phyloP scores from a whole-genome alignment of 2,797 vertebrate species.

The Peromyscus eremicus region DNA sequence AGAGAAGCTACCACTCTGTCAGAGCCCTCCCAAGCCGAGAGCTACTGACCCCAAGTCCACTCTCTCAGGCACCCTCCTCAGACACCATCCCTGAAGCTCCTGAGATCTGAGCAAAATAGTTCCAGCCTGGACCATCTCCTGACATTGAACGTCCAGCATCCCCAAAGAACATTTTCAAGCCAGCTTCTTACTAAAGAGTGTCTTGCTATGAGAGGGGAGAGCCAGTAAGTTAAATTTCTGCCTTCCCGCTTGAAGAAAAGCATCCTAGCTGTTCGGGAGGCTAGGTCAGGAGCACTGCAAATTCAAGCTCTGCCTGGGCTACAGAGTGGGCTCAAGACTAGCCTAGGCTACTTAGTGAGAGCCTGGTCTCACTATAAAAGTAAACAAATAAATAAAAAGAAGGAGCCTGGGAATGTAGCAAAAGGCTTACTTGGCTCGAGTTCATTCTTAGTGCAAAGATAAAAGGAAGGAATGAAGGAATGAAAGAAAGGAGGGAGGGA shows the following conservation, averaged over 20 bases:
- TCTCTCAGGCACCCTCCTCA: neutral
- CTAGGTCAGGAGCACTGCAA: neutral
- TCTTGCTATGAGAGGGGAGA: neutral
- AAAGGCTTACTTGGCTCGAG: neutral
- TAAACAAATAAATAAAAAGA: neutral
- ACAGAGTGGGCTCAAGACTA: neutral
- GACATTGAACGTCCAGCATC: neutral
- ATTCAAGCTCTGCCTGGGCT: neutral
- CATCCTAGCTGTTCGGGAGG: neutral
- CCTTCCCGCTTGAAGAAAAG: constrained; percentile 23
- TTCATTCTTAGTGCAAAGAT: neutral
- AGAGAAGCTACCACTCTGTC: neutral
- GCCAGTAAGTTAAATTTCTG: neutral
- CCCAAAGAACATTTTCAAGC: neutral
- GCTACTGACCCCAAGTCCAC: neutral
- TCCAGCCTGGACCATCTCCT: neutral
- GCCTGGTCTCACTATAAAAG: neutral
- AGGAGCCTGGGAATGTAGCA: no score
- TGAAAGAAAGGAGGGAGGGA: accelerated
- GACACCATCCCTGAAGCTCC: neutral
- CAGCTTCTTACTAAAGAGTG: neutral
- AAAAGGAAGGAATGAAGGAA: neutral
- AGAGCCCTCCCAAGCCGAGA: neutral
- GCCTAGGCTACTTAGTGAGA: neutral
- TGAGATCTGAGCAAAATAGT: neutral